These are phyloP conservation scores for Lepidocyrtinus sp. DNA, from an alignment of 2,888 invertebrate genomes.

Conservation along the genomic window DNA sequence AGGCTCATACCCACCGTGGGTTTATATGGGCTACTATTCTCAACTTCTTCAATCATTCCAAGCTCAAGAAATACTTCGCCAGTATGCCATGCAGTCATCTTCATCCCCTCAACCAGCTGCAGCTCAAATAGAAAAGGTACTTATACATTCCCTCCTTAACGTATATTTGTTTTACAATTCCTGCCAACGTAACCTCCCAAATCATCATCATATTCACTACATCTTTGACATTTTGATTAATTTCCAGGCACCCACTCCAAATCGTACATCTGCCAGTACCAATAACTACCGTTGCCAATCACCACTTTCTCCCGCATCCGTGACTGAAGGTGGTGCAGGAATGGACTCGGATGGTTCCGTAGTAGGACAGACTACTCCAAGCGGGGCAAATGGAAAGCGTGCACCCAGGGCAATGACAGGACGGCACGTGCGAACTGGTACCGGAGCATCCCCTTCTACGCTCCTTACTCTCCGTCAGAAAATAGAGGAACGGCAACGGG, in stretches of 20 bases:
- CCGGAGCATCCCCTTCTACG: constrained; percentile 73
- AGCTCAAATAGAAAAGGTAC: constrained; percentile 69
- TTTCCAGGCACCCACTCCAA: constrained; percentile 21
- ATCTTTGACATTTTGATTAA: background rate
- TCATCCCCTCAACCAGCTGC: constrained; percentile 60
- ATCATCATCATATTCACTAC: background rate
- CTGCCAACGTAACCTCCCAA: constrained; percentile 4
- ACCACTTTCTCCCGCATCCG: constrained; percentile 69
- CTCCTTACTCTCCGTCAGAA: constrained; percentile 73
- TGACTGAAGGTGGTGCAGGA: constrained; percentile 66
- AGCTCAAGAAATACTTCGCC: constrained; percentile 71
- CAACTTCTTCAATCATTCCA: constrained; percentile 71
- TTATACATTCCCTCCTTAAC: background rate
- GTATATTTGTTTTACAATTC: constrained; percentile 6
- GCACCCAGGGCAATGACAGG: constrained; percentile 73
- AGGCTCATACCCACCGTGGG: constrained; percentile 69
- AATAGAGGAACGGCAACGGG: constrained; percentile 72
- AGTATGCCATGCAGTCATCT: constrained; percentile 70
- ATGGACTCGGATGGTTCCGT: constrained; percentile 69
- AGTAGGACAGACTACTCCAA: constrained; percentile 65
- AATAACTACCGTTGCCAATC: constrained; percentile 52
- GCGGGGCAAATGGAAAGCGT: constrained; percentile 71
- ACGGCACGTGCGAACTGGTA: constrained; percentile 73
- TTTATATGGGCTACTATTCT: constrained; percentile 71
- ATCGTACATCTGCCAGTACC: constrained; percentile 26